phyloP scores from a whole-genome alignment of 2,888 invertebrate species.

The Zeuzera pyrina region DNA sequence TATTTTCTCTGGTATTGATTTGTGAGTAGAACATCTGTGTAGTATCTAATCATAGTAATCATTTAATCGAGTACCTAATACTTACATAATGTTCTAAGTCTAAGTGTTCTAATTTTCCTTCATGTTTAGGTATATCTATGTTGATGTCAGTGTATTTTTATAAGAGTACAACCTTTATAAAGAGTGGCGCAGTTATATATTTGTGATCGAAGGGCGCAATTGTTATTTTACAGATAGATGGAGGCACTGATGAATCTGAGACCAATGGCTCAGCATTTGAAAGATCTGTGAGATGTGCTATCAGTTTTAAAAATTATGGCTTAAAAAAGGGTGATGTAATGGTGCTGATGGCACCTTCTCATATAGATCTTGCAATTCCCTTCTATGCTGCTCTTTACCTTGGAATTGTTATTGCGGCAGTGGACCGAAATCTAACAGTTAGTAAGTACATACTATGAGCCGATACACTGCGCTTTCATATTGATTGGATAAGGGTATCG shows the following conservation, averaged over 20 bases:
- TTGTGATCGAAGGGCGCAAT: not conserved
- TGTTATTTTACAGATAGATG: slow-evolving; percentile 7
- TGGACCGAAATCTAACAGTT: slow-evolving; percentile 1
- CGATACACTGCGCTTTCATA: too few relatives aligned
- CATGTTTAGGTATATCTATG: not conserved
- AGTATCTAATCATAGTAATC: too few relatives aligned
- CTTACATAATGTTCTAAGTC: too few relatives aligned
- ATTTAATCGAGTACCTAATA: too few relatives aligned
- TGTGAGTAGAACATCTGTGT: too few relatives aligned
- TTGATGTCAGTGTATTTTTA: not conserved
- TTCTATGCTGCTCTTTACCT: slow-evolving; percentile 6
- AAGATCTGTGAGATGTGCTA: slow-evolving; percentile 4
- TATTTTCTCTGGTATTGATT: too few relatives aligned
- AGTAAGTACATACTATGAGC: not conserved
- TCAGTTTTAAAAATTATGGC: not conserved
- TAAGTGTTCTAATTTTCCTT: too few relatives aligned
- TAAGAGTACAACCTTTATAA: not conserved
- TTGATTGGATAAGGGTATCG: slow-evolving; percentile 36
- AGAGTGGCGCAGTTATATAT: not conserved
- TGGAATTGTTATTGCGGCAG: not conserved
- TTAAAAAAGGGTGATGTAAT: slow-evolving; percentile 6
- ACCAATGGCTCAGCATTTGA: slow-evolving; percentile 2
- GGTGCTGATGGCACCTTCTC: slow-evolving; percentile 5
- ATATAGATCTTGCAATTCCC: slow-evolving; percentile 3
- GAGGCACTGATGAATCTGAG: slow-evolving; percentile 3